A percentile compares a stretch with the other conserved stretches of the same genome.
Conservation (phyloP, 2,797 vertebrate species). For the Pygocentrus nattereri region DNA sequence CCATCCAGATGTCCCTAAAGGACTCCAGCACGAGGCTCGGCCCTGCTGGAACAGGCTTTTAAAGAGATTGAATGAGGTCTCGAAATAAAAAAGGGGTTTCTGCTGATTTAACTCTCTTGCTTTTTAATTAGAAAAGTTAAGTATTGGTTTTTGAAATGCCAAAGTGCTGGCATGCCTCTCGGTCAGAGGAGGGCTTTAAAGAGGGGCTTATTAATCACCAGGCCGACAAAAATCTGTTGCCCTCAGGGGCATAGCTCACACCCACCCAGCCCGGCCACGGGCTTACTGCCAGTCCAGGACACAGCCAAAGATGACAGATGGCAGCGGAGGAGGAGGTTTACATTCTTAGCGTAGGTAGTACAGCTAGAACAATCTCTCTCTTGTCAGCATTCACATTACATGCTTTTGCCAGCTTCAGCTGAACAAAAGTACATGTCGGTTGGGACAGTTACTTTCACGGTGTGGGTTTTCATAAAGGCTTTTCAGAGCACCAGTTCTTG, state of each 20-base stretch:
- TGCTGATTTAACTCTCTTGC: constrained; percentile 45
- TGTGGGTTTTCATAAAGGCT: neutral
- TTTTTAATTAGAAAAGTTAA: constrained; percentile 57
- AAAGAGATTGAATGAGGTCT: constrained; percentile 43
- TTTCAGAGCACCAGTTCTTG: neutral
- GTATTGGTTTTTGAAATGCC: constrained; percentile 53
- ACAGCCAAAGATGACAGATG: constrained; percentile 4
- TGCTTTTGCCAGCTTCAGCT: neutral
- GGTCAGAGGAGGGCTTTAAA: constrained; percentile 52
- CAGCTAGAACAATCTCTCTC: neutral
- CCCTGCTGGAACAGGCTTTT: constrained; percentile 33
- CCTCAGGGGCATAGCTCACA: constrained; percentile 47
- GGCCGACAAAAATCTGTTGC: constrained; percentile 53
- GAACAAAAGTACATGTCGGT: neutral
- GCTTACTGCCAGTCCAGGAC: constrained; percentile 26
- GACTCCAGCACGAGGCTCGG: neutral
- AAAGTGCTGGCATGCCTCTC: constrained; percentile 16
- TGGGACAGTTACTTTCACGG: neutral
- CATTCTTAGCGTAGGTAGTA: neutral
- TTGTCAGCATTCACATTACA: neutral
- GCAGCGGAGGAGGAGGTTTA: neutral
- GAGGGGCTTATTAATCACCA: constrained; percentile 51
- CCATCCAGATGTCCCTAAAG: constrained; percentile 15
- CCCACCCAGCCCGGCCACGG: constrained; percentile 5
- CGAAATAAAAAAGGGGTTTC: constrained; percentile 47